phyloP scores from a whole-genome alignment of 2,888 invertebrate species.

The Spisula subtruncata region DNA sequence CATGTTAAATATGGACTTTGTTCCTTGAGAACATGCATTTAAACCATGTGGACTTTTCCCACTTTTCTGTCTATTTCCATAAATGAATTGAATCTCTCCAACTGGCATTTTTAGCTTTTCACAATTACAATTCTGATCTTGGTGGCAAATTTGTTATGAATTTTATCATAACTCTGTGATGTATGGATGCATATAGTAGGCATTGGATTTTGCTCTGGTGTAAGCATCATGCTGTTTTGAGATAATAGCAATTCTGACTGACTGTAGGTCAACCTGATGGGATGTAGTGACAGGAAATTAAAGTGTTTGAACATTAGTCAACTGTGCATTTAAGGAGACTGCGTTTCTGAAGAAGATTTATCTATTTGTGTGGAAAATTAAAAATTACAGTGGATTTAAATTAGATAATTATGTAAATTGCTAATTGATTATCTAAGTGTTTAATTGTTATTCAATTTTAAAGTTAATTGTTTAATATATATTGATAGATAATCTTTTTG shows the following conservation, averaged over 20 bases:
- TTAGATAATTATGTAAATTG: no score
- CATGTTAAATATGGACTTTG: background rate
- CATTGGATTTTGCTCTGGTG: background rate
- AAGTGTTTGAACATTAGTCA: background rate
- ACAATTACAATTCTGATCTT: background rate
- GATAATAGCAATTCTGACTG: conserved; percentile 3
- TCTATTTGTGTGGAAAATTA: no score
- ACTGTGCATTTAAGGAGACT: no score
- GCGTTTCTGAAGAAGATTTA: no score
- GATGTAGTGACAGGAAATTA: background rate
- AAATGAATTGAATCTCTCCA: background rate
- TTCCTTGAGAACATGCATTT: background rate
- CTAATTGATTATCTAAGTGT: no score
- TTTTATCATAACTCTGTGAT: background rate
- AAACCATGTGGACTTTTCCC: background rate
- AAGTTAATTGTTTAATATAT: no score
- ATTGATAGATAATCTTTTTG: no score
- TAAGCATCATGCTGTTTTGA: background rate
- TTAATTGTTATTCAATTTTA: no score
- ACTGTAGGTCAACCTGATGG: background rate
- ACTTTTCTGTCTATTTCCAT: no score
- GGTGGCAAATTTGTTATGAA: background rate
- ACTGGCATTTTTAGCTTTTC: background rate
- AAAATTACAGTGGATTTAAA: no score
- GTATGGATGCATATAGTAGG: background rate